phyloP scores from a whole-genome alignment of 2,888 invertebrate species.

The Isoperla grammatica region DNA sequence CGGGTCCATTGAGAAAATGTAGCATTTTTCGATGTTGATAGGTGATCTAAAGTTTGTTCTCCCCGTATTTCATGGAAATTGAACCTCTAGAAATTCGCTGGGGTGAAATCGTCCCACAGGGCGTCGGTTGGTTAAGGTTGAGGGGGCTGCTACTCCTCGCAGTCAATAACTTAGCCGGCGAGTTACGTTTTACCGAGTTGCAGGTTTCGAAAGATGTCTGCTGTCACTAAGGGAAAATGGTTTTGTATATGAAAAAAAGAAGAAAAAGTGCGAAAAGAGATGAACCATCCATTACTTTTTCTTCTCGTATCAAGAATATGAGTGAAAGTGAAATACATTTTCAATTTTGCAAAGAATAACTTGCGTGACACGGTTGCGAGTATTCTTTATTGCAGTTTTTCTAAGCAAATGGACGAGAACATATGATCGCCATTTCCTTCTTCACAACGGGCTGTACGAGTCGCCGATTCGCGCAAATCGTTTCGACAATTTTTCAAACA shows the following conservation, averaged over 20 bases:
- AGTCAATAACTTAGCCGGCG: constrained; percentile 24
- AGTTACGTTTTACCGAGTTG: constrained; percentile 5
- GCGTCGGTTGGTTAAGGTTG: neutral
- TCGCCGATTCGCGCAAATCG: neutral
- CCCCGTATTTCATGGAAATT: constrained; percentile 22
- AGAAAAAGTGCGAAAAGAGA: constrained; percentile 1
- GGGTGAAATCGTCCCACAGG: neutral
- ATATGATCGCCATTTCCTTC: constrained; percentile 16
- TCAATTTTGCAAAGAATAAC: constrained; percentile 8
- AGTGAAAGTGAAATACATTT: constrained; percentile 6
- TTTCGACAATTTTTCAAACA: neutral
- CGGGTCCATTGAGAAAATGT: neutral
- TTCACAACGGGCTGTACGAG: neutral
- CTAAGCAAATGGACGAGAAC: constrained; percentile 2
- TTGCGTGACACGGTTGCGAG: neutral
- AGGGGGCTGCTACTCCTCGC: constrained; percentile 1
- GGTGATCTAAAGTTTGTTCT: neutral
- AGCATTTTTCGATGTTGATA: neutral
- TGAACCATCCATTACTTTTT: constrained; percentile 4
- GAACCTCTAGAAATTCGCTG: neutral
- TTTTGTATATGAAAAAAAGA: constrained; percentile 7
- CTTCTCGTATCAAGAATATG: neutral
- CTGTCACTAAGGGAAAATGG: constrained; percentile 19
- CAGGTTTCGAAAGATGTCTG: constrained; percentile 20
- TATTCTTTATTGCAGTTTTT: constrained; percentile 9